phyloP scores from a whole-genome alignment of 2,113 vertebrate genomes.

The Sinocyclocheilus anshuiensis region DNA sequence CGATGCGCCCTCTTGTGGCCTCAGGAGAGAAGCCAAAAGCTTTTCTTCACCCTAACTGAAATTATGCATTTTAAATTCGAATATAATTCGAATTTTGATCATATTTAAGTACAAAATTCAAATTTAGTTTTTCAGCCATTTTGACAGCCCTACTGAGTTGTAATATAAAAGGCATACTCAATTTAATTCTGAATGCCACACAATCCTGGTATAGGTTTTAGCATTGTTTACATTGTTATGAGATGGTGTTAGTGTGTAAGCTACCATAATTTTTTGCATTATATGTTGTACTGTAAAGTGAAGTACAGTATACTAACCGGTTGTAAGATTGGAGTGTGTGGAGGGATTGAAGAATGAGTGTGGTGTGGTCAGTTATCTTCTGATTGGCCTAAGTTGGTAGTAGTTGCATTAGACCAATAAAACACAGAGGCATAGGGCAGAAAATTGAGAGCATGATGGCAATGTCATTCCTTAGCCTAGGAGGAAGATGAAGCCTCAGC shows the following conservation, averaged over 20 bases:
- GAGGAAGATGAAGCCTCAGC: conserved; percentile 77
- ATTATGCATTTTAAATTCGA: too few relatives aligned
- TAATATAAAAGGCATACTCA: too few relatives aligned
- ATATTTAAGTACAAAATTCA: too few relatives aligned
- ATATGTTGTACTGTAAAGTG: not conserved
- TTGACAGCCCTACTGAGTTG: too few relatives aligned
- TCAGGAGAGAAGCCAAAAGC: too few relatives aligned
- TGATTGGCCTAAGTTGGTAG: conserved; percentile 43
- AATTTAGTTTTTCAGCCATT: too few relatives aligned
- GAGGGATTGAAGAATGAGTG: not conserved
- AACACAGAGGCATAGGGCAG: conserved; percentile 79
- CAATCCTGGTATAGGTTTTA: not conserved
- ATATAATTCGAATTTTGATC: too few relatives aligned
- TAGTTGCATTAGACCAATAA: conserved; percentile 66
- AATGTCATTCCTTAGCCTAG: conserved; percentile 74
- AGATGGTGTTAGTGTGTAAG: not conserved
- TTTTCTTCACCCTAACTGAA: too few relatives aligned
- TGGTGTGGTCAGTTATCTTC: conserved; percentile 40
- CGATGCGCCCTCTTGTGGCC: too few relatives aligned
- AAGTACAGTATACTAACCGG: not conserved
- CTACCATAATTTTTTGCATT: conserved; percentile 53
- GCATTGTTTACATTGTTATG: conserved; percentile 60
- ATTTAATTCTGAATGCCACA: not conserved
- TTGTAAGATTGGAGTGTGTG: not conserved
- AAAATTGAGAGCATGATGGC: conserved; percentile 82